Evolutionary conservation across 2,797 vertebrate species (phyloP), one percentile per base, ranked within the genome.

Genomic region (Halcyon leucocephala): DNA sequence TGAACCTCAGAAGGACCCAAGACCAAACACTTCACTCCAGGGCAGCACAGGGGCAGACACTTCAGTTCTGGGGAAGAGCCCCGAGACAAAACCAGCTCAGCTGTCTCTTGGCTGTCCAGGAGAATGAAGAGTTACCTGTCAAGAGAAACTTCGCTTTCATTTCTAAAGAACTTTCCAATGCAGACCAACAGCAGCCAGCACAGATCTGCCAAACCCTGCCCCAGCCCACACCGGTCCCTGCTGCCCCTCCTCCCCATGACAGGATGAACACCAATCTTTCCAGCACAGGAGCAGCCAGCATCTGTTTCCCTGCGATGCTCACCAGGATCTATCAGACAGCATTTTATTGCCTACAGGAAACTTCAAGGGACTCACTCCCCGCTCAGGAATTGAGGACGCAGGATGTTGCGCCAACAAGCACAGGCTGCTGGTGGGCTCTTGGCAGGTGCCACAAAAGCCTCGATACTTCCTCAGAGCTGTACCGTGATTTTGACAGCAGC

Each of bases 11-110:
- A 74, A 62, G 26, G 11, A 79, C 57, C 37, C 1, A 0, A 65
- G 8, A 72, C 22, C 72, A 41, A 72, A 76, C 24, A 33, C 25
- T 61, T 60, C 12, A 11, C 44, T 57, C 16, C 42, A 49, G 51
- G 17, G 67, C 22, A 9, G 13, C 0, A 6, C 0, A 80, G 9
- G 10, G 29, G 17, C 22, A 81, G 54, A 12, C 0, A 20, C 0
- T 26, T 14, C 17, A 33, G 54, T 86, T 78, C 21, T 37, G 46
- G 39, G n/a, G 25, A 82, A 65, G 14, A 54, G 44, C 13, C 22
- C 39, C 5, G 12, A 49, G 39, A 48, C 6, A 8, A 49, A 46
- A 72, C 7, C 8, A 54, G 29, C 28, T 20, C 58, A 71, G 42
- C 55, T 46, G 21, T 3, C 41, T 69, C 52, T 67, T 5, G 1